Base-by-base conservation (phyloP, 2,113 vertebrate species). In the Eptatretus burgeri region DNA sequence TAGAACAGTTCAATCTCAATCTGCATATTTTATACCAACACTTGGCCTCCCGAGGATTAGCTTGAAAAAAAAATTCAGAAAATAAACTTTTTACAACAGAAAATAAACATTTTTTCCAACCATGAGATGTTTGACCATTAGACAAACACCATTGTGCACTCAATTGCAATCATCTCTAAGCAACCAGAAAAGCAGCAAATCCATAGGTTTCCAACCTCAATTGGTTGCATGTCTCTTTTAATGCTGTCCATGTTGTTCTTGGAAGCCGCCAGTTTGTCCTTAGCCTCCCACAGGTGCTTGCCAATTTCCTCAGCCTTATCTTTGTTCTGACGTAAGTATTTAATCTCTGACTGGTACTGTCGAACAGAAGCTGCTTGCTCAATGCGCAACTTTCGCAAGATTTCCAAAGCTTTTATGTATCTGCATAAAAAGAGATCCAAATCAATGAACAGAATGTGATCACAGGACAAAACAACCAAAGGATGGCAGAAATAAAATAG, bases 331-430 rank as follows among this genome's bases (percentile, higher is more conserved):
- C 86, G 95, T 19, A 98, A 76, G 64, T 85, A 93, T 66, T 79
- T 82, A 64, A 98, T 72, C 73, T 87, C 89, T 41, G 75, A 67
- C 71, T 87, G 83, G 70, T 81, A 95, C 71, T 80, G 76, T 68
- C 74, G 85, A 5, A 98, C 81, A 9, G 74, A 77, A 4, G 67
- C 68, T 65, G 65, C 64, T 72, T 95, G 82, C n/a, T 81, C 81
- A 53, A 77, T 70, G 16, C 87, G 82, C 18, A 89, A 77, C 71
- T 82, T 79, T 20, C 83, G 79, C 71, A 98, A 81, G 0, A 79
- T 86, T 51, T 98, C 89, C 3, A 98, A 75, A 63, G 86, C 91
- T 75, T 98, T 98, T 67, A 98, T 96, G 62, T 98, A 95, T 71
- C 91, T 98, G 72, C n/a, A 20, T 60, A 65, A 17, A 50, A 67